phyloP scores from a whole-genome alignment of 2,888 invertebrate species.

The Drosophila phalerata region DNA sequence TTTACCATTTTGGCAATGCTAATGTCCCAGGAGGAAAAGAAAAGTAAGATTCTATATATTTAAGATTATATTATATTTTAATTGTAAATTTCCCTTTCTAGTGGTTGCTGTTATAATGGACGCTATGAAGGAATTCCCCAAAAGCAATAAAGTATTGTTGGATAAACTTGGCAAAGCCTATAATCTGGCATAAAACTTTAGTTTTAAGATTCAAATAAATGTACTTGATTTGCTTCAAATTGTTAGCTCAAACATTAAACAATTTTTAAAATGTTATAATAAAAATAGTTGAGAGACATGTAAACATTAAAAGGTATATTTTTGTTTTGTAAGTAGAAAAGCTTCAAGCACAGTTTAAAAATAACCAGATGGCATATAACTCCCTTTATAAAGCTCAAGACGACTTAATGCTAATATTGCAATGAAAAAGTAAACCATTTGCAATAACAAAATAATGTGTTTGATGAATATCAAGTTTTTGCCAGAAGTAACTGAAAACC shows the following conservation, averaged over 20 bases:
- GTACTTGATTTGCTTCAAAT: conserved; percentile 47
- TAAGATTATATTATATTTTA: background rate
- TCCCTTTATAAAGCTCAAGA: background rate
- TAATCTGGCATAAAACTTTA: conserved; percentile 33
- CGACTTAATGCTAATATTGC: conserved; percentile 6
- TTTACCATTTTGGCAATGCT: conserved; percentile 82
- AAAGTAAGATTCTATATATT: conserved; percentile 58
- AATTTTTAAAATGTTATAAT: conserved; percentile 27
- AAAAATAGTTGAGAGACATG: conserved; percentile 31
- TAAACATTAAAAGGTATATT: conserved; percentile 20
- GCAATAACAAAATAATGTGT: conserved; percentile 30
- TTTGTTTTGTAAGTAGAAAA: background rate
- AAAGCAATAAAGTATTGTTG: conserved; percentile 46
- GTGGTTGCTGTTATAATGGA: conserved; percentile 69
- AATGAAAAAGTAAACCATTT: conserved; percentile 22
- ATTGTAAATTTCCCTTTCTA: conserved; percentile 39
- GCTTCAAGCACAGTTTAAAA: background rate
- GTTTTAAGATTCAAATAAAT: conserved; percentile 32
- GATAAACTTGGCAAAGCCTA: conserved; percentile 66
- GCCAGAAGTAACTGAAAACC: conserved; percentile 42
- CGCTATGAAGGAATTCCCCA: conserved; percentile 64
- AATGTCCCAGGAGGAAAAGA: conserved; percentile 80
- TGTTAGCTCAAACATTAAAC: conserved; percentile 47
- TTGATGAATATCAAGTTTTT: conserved; percentile 31
- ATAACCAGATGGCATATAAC: background rate